phyloP scores from a whole-genome alignment of 1,140 invertebrate genomes.

The Phthorimaea operculella region DNA sequence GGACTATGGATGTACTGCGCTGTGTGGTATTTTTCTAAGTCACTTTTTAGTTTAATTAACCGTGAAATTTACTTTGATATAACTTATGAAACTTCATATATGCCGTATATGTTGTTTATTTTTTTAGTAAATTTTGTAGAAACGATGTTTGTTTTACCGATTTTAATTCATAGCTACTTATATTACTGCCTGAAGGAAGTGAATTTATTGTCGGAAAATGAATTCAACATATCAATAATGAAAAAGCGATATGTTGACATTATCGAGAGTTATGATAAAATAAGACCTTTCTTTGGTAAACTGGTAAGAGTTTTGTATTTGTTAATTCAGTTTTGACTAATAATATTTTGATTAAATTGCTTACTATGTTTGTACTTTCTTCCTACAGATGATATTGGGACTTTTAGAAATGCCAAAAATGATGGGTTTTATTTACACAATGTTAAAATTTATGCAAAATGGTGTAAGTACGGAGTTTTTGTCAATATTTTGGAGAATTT shows the following conservation, averaged over 20 bases:
- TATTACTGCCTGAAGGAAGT: not conserved
- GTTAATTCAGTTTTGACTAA: too few relatives aligned
- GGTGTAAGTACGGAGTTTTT: too few relatives aligned
- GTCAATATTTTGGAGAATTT: too few relatives aligned
- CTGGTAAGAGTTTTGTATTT: not conserved
- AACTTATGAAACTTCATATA: not conserved
- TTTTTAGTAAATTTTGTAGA: not conserved
- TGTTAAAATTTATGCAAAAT: not conserved
- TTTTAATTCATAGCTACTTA: not conserved
- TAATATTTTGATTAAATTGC: too few relatives aligned
- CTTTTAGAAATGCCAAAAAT: not conserved
- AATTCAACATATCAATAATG: not conserved
- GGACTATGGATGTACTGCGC: too few relatives aligned
- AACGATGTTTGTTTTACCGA: not conserved
- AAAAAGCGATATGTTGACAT: not conserved
- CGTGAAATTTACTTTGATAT: not conserved
- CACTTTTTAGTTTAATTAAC: not conserved
- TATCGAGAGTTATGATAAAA: not conserved
- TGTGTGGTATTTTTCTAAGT: too few relatives aligned
- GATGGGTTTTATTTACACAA: not conserved
- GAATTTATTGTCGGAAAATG: not conserved
- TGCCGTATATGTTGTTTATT: not conserved
- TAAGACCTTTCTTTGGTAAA: not conserved
- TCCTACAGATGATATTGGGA: not conserved
- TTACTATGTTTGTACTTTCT: too few relatives aligned